Base-by-base conservation (phyloP, 2,797 vertebrate genomes). In the Heterohyrax brucei region DNA sequence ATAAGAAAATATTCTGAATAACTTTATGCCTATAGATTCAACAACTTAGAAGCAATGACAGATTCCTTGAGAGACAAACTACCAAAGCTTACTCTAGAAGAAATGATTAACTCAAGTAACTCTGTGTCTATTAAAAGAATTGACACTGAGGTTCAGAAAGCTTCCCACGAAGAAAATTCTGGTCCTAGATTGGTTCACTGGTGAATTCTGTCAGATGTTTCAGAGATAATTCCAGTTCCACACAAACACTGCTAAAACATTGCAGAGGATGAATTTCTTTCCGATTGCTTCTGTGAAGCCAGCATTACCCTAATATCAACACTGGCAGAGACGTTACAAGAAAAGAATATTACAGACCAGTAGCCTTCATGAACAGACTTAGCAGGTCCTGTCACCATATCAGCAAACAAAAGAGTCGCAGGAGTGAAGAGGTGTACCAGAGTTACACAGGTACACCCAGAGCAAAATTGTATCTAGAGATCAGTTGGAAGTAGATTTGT, bases 21-120 rank as follows among this genome's bases (percentile, higher is more conserved):
- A 48, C n/a, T 48, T 93, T 68, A 68, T 90, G 28, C 53, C 87
- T 88, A 0, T 78, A 66, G 50, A 70, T 91, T 89, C 73, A 89
- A 18, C 62, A 81, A 7, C 75, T 75, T 70, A 24, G 44, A 33
- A 88, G 56, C 94, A 93, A 91, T 56, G 33, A 70, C 78, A 89
- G 21, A 70, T 68, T 91, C 62, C 22, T 91, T 79, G 56, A 79
- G 66, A 70, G 68, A 62, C 10, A 73, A 28, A 75, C 48, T 46
- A 46, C 62, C 85, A 61, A 78, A 86, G 22, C 21, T 91, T 13
- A 86, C n/a, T 83, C n/a, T 62, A 46, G 64, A 85, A 73, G 87
- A 95, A 91, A 80, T 68, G 7, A 78, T 73, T 75, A 79, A 68
- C 33, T 44, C 62, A 16, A 87, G 33, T 59, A 89, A 28, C 46